Evolutionary conservation across 2,113 vertebrate genomes (phyloP).

Genomic region (human): GRCh38 chr1:183932501-183933000

Average conservation of each 20-base stretch:
- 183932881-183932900: neutral
- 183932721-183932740: rapidly evolving
- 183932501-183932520: neutral
- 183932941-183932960: neutral
- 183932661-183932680: neutral
- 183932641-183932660: neutral
- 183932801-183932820: rapidly evolving
- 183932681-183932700: neutral
- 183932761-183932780: neutral
- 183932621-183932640: neutral
- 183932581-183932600: neutral
- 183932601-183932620: neutral
- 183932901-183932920: too few species aligned
- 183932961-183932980: neutral
- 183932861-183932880: neutral
- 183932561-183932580: neutral
- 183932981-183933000: rapidly evolving
- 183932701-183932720: neutral
- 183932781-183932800: rapidly evolving
- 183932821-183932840: neutral
- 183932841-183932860: neutral
- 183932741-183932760: rapidly evolving
- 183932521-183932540: neutral
- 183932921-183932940: neutral
- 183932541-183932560: neutral